A percentile compares a stretch with the other conserved stretches of the same genome.
Evolutionary conservation across 2,888 invertebrate genomes (phyloP).

Genomic region (Elysia crispata): DNA sequence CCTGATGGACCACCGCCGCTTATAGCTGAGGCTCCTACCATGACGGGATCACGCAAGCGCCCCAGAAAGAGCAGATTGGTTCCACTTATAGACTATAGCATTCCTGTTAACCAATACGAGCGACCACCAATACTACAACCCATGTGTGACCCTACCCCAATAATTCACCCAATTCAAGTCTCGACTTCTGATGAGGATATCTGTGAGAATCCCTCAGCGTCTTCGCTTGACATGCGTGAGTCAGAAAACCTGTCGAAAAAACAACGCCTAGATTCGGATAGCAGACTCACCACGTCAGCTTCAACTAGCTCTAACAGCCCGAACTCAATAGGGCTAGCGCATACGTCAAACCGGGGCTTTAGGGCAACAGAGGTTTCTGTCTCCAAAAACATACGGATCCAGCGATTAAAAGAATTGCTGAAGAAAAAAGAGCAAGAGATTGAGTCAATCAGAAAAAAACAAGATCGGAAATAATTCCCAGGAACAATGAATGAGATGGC

Average conservation of each 20-base stretch:
- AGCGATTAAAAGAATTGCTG: conserved; percentile 41
- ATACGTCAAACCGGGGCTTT: not conserved
- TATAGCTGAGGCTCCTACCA: conserved; percentile 12
- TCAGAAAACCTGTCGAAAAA: too few species aligned
- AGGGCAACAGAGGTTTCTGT: not conserved
- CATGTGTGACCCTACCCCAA: conserved; percentile 27
- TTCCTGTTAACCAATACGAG: conserved; percentile 14
- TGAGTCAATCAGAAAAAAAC: conserved; percentile 34
- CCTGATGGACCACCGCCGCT: conserved; percentile 41
- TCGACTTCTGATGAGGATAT: too few species aligned
- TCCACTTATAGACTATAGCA: not conserved
- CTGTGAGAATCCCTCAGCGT: too few species aligned
- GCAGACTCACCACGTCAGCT: not conserved
- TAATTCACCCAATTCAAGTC: too few species aligned
- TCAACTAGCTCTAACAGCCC: conserved; percentile 17
- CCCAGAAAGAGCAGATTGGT: not conserved
- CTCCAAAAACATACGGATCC: conserved; percentile 30
- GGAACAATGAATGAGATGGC: too few species aligned
- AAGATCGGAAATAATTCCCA: too few species aligned
- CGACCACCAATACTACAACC: conserved; percentile 43
- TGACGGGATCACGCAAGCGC: not conserved
- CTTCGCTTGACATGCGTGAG: too few species aligned
- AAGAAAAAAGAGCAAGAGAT: conserved; percentile 43
- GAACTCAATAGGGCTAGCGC: not conserved
- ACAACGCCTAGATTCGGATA: not conserved